Evolutionary conservation across 2,113 vertebrate genomes (phyloP), one percentile per base, ranked within the genome.

Genomic region (Collichthys lucidus): DNA sequence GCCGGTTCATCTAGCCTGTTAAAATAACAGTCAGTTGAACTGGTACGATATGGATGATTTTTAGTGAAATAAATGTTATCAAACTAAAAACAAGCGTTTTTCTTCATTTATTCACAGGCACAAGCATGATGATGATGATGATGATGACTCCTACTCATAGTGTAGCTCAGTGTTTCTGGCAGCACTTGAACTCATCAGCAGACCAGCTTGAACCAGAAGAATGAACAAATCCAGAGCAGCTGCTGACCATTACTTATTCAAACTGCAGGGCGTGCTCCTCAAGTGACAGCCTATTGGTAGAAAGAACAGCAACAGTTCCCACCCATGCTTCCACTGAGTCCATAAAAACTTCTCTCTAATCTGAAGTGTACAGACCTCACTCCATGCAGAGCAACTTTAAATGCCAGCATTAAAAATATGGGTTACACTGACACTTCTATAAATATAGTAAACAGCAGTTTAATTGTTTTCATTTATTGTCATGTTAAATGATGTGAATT

Each of bases 211-310:
- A 82, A 75, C 71, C 80, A 85, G 83, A 46, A 60, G 44, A 64
- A 73, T 71, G 59, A 80, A 60, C 70, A 69, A 64, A 86, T 80
- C 60, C 80, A 52, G n/a, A 11, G 83, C 86, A 92, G 88, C 85
- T 88, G 86, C 61, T 17, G 44, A 6, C n/a, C 22, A 24, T 35
- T 52, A 50, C 73, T 11, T 6, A 82, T 90, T 92, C 85, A 87
- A 89, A 84, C 61, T 49, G 65, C 59, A 42, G 50, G 47, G 61
- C 14, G 44, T 19, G 12, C 40, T 29, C 44, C 44, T 20, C 5
- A 67, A 8, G 5, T 11, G 4, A 47, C 22, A 17, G 69, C 50
- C 64, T 19, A 78, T 84, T 81, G 82, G 80, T 4, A 22, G 31
- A 76, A 63, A 57, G 31, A 44, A 56, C 20, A 61, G 15, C 24